Base-by-base conservation (phyloP, 2,113 vertebrate species). In the Corydoras maculifer region DNA sequence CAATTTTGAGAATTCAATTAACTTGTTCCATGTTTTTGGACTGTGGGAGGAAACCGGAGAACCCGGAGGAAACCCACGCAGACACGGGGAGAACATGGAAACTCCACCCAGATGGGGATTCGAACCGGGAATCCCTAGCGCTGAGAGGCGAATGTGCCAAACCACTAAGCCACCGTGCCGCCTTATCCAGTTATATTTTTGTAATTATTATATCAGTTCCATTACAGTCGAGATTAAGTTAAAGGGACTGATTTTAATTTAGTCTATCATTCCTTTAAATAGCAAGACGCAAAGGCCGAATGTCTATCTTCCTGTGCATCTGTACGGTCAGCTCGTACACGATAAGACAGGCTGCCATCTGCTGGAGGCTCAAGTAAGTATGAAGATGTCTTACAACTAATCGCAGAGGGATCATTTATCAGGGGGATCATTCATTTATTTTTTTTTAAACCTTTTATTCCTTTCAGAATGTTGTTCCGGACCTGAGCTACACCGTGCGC, bases 281-380 rank as follows among this genome's bases (percentile, higher is more conserved):
- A 69, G 15, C 80, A 99, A 96, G 92, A 92, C 96, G 90, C 95
- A 97, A 75, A 90, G 97, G 86, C 97, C 96, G 80, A 94, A 97
- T 55, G 95, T 99, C 72, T 97, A 94, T 87, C 86, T 99, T 58
- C 97, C 97, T 43, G 88, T 99, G 86, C 96, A 99, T 86, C 91
- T 99, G 80, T 99, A 99, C 57, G 94, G 95, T 78, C 97, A 99
- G 78, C 89, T 99, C 79, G 97, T 98, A 65, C 96, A 99, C 59
- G 95, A 99, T 84, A 99, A 99, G 88, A 98, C 95, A 11, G 97
- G 97, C 82, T 98, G 96, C 74, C 95, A 98, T 85, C 91, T 99
- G 35, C 77, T 99, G 85, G 97, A 99, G 83, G 85, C 93, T 82
- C 94, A 98, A 93, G 96, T 98, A 84, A 87, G 35, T n/a, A n/a